Evolutionary conservation across 2,797 vertebrate species (phyloP).

Genomic region (Salarias fasciatus): DNA sequence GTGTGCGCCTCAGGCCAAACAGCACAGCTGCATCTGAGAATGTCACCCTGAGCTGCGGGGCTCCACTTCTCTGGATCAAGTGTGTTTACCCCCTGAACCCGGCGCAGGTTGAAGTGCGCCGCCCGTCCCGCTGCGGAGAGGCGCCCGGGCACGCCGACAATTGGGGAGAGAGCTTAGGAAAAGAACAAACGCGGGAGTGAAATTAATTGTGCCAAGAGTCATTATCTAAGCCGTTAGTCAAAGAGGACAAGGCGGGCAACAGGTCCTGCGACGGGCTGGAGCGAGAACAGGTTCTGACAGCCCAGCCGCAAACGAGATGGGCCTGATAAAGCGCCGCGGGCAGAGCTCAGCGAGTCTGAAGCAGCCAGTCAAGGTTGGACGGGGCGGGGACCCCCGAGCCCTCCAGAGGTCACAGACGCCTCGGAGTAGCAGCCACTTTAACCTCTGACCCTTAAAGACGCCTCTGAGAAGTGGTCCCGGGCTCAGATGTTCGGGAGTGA

Average conservation of each 20-base stretch:
- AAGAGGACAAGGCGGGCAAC: conserved; percentile 39
- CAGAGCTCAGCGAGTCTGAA: conserved; percentile 57
- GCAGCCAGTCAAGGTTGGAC: conserved; percentile 74
- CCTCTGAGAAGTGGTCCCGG: conserved; percentile 29
- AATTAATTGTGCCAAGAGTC: conserved; percentile 52
- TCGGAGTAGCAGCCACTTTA: conserved; percentile 40
- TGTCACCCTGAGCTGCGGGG: conserved; percentile 56
- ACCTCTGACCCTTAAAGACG: conserved; percentile 52
- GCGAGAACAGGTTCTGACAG: conserved; percentile 70
- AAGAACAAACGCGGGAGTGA: conserved; percentile 22
- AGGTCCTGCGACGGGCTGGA: conserved; percentile 42
- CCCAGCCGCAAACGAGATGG: conserved; percentile 57
- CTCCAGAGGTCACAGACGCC: conserved; percentile 37
- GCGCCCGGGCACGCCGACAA: conserved; percentile 52
- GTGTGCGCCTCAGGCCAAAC: conserved; percentile 68
- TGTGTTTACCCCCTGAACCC: conserved; percentile 58
- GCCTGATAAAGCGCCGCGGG: conserved; percentile 53
- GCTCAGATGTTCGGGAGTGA: conserved; percentile 30
- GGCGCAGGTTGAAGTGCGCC: conserved; percentile 65
- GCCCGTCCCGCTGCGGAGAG: conserved; percentile 50
- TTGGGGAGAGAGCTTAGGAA: conserved; percentile 29
- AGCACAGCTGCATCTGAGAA: conserved; percentile 67
- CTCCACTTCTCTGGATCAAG: conserved; percentile 69
- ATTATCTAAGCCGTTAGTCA: conserved; percentile 53
- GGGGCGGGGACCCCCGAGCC: conserved; percentile 34